These are phyloP conservation scores for Aphelinus certus DNA, from an alignment of 1,140 invertebrate species.

Conservation along the genomic window DNA sequence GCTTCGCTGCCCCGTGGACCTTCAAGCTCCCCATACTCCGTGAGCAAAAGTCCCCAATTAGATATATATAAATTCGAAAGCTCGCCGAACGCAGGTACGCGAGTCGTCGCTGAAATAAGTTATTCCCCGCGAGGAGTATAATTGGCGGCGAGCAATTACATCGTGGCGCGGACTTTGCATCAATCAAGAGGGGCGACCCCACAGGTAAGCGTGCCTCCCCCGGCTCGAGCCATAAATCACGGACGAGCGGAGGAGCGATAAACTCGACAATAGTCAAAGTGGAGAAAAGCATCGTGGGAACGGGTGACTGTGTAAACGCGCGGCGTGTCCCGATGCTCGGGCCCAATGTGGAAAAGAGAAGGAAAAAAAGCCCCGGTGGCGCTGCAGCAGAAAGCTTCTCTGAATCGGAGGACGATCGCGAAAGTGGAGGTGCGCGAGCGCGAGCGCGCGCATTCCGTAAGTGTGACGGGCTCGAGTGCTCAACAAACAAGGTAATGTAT, in stretches of 20 bases:
- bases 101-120: too few species aligned
- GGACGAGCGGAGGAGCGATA: not conserved
- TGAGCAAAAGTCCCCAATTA: too few species aligned
- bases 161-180: too few species aligned
- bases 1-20: too few species aligned
- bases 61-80: too few species aligned
- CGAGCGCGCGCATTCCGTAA: not conserved
- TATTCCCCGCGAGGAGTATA: too few species aligned
- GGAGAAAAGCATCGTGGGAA: not conserved
- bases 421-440: not conserved
- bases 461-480: constrained; percentile 59
- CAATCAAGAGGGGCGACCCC: too few species aligned
- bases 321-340: not conserved
- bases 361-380: not conserved
- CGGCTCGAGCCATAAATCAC: too few species aligned
- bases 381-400: constrained; percentile 28
- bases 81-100: too few species aligned
- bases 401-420: constrained; percentile 37
- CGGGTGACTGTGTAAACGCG: constrained; percentile 7
- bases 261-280: not conserved
- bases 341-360: not conserved
- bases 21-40: too few species aligned
- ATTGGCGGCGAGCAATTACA: too few species aligned
- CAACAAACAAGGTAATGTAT: constrained; percentile 65
- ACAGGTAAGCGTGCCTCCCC: too few species aligned